Evolutionary conservation across 2,113 vertebrate species (phyloP).

Genomic region (Cinclus cinclus): DNA sequence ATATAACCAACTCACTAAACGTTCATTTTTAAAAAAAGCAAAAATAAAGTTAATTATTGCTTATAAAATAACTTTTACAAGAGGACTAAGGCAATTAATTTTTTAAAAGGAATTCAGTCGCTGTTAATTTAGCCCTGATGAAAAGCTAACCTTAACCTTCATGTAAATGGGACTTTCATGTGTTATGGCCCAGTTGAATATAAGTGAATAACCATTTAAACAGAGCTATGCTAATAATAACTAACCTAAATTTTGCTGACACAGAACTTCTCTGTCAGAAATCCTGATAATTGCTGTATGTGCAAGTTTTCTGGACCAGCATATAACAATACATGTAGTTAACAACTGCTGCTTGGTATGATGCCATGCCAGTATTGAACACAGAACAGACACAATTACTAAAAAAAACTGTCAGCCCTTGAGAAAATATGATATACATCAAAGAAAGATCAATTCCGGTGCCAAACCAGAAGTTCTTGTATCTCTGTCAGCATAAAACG

Average conservation of each 20-base stretch:
- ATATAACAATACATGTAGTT: neutral
- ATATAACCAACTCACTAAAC: neutral
- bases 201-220: neutral
- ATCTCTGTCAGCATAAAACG: neutral
- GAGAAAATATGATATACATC: neutral
- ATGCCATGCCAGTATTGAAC: neutral
- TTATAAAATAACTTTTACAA: neutral
- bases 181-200: neutral
- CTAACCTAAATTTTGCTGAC: neutral
- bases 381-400: neutral
- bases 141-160: neutral
- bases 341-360: neutral
- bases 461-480: neutral
- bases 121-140: neutral
- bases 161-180: neutral
- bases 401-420: neutral
- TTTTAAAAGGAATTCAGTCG: neutral
- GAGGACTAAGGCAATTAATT: neutral
- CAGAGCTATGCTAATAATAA: neutral
- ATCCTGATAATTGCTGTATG: neutral
- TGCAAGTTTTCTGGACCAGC: neutral
- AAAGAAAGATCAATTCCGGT: neutral
- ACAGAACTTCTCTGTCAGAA: neutral
- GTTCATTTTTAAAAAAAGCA: neutral
- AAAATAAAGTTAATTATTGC: neutral